Percentiles rank a stretch among this genome's conserved stretches.
These are phyloP conservation scores for Danaus chrysippus DNA, from an alignment of 2,888 invertebrate genomes.

Conservation along the genomic window DNA sequence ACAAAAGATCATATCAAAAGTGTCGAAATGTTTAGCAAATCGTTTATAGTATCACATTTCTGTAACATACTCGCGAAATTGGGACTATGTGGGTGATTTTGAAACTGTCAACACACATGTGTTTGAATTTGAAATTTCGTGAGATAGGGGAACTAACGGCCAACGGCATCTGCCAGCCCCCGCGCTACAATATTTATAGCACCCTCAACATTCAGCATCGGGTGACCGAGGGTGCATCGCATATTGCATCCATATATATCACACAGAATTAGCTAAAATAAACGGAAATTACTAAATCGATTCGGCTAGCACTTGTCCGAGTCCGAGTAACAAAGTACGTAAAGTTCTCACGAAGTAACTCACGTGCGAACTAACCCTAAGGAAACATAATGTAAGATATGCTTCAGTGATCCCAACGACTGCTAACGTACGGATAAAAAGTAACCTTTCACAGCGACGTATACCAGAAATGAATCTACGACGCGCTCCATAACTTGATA, in stretches of 20 bases:
- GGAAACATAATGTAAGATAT: constrained; percentile 65
- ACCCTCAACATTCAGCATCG: constrained; percentile 35
- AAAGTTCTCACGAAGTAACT: constrained; percentile 61
- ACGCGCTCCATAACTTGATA: constrained; percentile 20
- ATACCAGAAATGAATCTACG: constrained; percentile 18
- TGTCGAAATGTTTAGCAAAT: constrained; percentile 2
- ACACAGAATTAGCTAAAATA: neutral
- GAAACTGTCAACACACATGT: constrained; percentile 73
- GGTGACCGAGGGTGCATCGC: constrained; percentile 46
- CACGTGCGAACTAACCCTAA: constrained; percentile 47
- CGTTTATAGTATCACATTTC: constrained; percentile 14
- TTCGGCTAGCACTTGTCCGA: constrained; percentile 49
- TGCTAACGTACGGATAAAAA: constrained; percentile 42
- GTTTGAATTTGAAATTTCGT: constrained; percentile 66
- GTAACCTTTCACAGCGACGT: constrained; percentile 39
- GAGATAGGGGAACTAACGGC: constrained; percentile 73
- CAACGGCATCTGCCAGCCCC: constrained; percentile 66
- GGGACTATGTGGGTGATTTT: constrained; percentile 57
- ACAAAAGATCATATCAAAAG: neutral
- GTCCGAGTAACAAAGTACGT: constrained; percentile 61
- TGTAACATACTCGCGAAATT: constrained; percentile 39
- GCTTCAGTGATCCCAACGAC: constrained; percentile 70
- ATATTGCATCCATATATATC: constrained; percentile 16
- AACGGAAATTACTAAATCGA: constrained; percentile 13
- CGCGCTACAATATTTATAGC: constrained; percentile 46